phyloP scores from a whole-genome alignment of 2,113 vertebrate genomes.

The Nycticryphes semicollaris region DNA sequence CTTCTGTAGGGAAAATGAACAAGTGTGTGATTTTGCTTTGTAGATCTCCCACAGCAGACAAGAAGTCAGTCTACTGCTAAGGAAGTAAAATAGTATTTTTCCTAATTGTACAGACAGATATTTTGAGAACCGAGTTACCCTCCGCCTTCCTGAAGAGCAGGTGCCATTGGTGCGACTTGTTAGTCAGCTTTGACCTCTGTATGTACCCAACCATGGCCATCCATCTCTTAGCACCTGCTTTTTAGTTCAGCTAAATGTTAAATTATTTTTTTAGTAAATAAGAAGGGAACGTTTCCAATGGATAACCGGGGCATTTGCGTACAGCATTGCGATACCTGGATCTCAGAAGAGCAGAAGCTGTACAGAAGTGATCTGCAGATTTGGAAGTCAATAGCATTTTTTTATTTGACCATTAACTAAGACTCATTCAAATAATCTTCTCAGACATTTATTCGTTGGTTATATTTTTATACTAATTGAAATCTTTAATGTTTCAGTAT shows the following conservation, averaged over 20 bases:
- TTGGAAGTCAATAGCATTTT: neutral
- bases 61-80: neutral
- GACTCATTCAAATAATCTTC: slow-evolving; percentile 7
- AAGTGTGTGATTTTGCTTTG: neutral
- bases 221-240: neutral
- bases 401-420: slow-evolving; percentile 4
- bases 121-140: neutral
- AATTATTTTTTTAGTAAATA: slow-evolving; percentile 21
- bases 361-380: neutral
- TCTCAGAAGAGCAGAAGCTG: neutral
- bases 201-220: accelerated
- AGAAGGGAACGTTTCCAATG: neutral
- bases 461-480: slow-evolving; percentile 53
- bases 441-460: neutral
- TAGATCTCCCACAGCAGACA: neutral
- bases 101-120: neutral
- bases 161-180: neutral
- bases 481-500: slow-evolving; percentile 18
- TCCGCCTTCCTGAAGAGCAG: accelerated
- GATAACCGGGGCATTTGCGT: neutral
- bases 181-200: neutral
- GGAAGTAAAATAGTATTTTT: neutral
- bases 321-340: neutral
- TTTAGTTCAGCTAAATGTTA: neutral
- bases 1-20: neutral